Conservation (phyloP, 2,888 invertebrate genomes). For the Crepidodera aurea region DNA sequence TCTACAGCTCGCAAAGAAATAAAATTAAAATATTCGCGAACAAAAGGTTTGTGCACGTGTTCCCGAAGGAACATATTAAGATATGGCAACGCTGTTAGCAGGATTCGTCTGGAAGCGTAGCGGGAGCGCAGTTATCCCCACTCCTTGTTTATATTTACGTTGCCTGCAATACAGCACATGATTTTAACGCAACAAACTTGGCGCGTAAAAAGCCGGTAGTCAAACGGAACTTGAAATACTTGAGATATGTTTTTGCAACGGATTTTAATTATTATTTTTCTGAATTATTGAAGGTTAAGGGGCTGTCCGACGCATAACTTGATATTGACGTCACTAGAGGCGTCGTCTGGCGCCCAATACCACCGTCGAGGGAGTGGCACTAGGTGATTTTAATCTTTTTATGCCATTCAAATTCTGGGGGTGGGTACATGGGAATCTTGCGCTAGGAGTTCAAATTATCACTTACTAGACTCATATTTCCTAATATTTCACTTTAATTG, state of each 20-base stretch:
- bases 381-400: conserved; percentile 63
- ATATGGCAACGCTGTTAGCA: conserved; percentile 14
- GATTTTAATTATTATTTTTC: conserved; percentile 44
- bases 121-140: conserved; percentile 49
- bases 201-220: conserved; percentile 41
- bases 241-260: conserved; percentile 25
- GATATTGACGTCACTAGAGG: conserved; percentile 62
- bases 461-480: conserved; percentile 31
- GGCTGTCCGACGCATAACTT: conserved; percentile 58
- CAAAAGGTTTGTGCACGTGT: background rate
- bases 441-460: conserved; percentile 52
- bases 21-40: background rate
- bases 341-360: conserved; percentile 60
- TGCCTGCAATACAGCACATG: conserved; percentile 54
- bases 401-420: conserved; percentile 62
- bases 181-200: conserved; percentile 39
- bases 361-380: conserved; percentile 62
- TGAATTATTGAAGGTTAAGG: conserved; percentile 49
- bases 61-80: background rate
- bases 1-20: background rate
- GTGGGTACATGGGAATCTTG: conserved; percentile 59
- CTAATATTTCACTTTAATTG: background rate
- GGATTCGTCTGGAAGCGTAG: conserved; percentile 5
- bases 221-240: conserved; percentile 28
- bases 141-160: conserved; percentile 61